These are phyloP conservation scores for Augiades crinisus DNA, from an alignment of 2,888 invertebrate genomes.

Conservation along the genomic window DNA sequence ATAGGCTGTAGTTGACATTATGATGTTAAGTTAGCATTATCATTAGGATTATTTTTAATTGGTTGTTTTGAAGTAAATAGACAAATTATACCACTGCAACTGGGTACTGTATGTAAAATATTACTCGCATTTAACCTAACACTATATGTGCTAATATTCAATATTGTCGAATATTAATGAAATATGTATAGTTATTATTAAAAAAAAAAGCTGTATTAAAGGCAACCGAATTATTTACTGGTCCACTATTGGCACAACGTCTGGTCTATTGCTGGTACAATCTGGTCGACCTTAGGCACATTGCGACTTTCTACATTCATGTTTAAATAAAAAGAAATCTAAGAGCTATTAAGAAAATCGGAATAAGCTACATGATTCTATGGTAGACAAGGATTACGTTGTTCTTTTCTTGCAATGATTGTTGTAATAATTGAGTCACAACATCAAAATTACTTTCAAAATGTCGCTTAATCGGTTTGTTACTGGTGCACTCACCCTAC, in stretches of 20 bases:
- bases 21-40: too few relatives aligned
- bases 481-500: slow-evolving; percentile 12
- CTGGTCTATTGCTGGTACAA: slow-evolving; percentile 27
- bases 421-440: slow-evolving; percentile 26
- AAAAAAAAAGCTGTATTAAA: not conserved
- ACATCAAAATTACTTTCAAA: slow-evolving; percentile 27
- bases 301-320: slow-evolving; percentile 26
- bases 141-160: too few relatives aligned
- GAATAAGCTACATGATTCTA: slow-evolving; percentile 12
- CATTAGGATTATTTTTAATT: too few relatives aligned
- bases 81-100: too few relatives aligned
- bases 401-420: slow-evolving; percentile 23
- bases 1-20: too few relatives aligned
- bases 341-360: slow-evolving; percentile 27
- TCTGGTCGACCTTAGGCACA: slow-evolving; percentile 29
- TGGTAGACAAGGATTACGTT: not conserved
- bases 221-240: slow-evolving; percentile 24
- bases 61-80: too few relatives aligned
- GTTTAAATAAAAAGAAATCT: slow-evolving; percentile 27
- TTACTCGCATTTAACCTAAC: too few relatives aligned
- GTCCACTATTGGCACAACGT: slow-evolving; percentile 28
- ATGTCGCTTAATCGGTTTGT: slow-evolving; percentile 28
- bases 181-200: too few relatives aligned
- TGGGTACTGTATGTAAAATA: too few relatives aligned
- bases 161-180: too few relatives aligned